Evolutionary conservation across 2,888 invertebrate genomes (phyloP), one percentile per base, ranked within the genome.

Genomic region (Clunio marinus): DNA sequence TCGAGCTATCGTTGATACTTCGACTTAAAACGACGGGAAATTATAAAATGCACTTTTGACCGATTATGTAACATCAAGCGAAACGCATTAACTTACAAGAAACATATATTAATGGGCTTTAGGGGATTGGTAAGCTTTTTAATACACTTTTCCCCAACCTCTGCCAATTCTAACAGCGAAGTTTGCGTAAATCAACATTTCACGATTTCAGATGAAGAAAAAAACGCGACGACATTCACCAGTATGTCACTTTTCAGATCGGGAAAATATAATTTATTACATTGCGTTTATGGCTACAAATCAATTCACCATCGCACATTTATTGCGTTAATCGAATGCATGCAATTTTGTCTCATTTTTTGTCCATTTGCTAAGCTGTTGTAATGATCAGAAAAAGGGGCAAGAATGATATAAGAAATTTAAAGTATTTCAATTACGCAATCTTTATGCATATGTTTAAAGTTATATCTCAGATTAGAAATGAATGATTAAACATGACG

Each of bases 141-240:
- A 58, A 7, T 15, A 28, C 25, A 15, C 15, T 15, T 58, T 41
- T 41, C n/a, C n/a, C n/a, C n/a, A n/a, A n/a, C n/a, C n/a, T n/a
- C 41, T 41, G 41, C 60, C 13, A 60, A 63, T 46, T 63, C 63
- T 63, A 51, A 51, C 10, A 17, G 51, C 22, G 17, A 51, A 51
- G 51, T 51, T 17, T 51, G 17, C 22, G 51, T 51, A 51, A 5
- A n/a, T 15, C 22, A 2, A 51, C 15, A n/a, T n/a, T n/a, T n/a
- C n/a, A n/a, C n/a, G n/a, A n/a, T n/a, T n/a, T n/a, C n/a, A n/a
- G n/a, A n/a, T n/a, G n/a, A n/a, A n/a, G n/a, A n/a, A n/a, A n/a
- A n/a, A n/a, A n/a, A n/a, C n/a, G n/a, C n/a, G n/a, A 27, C 63
- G 46, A 63, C 63, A 63, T 63, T 63, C 63, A 63, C 63, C 63